Conservation (phyloP, 2,888 invertebrate species). For the Drosophila sordidula region DNA sequence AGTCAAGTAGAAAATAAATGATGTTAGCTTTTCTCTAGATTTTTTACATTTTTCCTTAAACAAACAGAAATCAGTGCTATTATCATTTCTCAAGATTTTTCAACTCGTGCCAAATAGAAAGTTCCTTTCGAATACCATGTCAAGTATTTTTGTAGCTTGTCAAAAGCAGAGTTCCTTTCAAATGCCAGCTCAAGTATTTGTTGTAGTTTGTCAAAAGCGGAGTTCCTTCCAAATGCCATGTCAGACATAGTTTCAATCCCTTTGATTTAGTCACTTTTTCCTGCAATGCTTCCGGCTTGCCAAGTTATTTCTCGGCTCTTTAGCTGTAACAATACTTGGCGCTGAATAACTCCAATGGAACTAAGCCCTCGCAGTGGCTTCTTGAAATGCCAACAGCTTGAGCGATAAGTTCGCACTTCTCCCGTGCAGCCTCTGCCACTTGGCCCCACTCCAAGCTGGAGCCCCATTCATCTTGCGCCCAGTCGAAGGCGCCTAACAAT, state of each 20-base stretch:
- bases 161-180: slow-evolving; percentile 9
- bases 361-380: neutral
- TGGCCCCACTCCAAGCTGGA: neutral
- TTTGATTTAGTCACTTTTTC: neutral
- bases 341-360: slow-evolving; percentile 6
- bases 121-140: slow-evolving; percentile 7
- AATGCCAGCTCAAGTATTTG: slow-evolving; percentile 12
- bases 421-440: neutral
- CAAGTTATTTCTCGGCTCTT: neutral
- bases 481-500: slow-evolving; percentile 74
- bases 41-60: neutral
- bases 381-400: slow-evolving; percentile 24
- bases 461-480: slow-evolving; percentile 47
- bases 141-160: slow-evolving; percentile 7
- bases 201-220: slow-evolving; percentile 3
- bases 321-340: slow-evolving; percentile 26
- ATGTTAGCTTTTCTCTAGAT: neutral
- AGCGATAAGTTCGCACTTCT: neutral
- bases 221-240: slow-evolving; percentile 12
- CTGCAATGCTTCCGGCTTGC: slow-evolving; percentile 3
- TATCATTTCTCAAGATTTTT: slow-evolving; percentile 5
- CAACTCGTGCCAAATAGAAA: neutral
- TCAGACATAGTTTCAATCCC: slow-evolving; percentile 7
- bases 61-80: neutral
- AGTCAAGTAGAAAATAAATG: neutral